These are phyloP conservation scores for Ormyrus pomaceus DNA, from an alignment of 2,888 invertebrate genomes.

Conservation along the genomic window DNA sequence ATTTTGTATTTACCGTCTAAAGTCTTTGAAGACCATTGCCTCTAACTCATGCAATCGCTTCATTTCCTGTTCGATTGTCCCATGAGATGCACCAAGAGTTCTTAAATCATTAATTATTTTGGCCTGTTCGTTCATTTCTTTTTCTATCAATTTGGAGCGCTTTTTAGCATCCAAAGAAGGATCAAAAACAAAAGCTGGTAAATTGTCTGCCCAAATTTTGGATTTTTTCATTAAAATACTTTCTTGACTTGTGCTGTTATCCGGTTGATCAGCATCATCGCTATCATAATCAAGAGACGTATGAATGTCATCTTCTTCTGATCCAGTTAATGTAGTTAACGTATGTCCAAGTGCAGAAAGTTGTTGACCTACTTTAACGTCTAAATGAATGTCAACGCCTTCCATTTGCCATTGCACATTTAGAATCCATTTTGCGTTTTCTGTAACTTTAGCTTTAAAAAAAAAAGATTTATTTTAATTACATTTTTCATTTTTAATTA, in stretches of 20 bases:
- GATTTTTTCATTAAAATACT: slow-evolving; percentile 81
- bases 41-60: slow-evolving; percentile 94
- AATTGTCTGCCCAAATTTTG: slow-evolving; percentile 83
- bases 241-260: slow-evolving; percentile 78
- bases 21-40: slow-evolving; percentile 95
- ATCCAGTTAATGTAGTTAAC: slow-evolving; percentile 94
- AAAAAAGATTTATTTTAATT: too few species aligned
- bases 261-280: slow-evolving; percentile 85
- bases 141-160: slow-evolving; percentile 94
- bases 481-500: too few species aligned
- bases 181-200: slow-evolving; percentile 91
- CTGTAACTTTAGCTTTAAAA: slow-evolving; percentile 74
- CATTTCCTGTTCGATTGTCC: slow-evolving; percentile 94
- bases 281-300: slow-evolving; percentile 85
- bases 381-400: slow-evolving; percentile 97
- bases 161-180: slow-evolving; percentile 87
- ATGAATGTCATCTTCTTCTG: slow-evolving; percentile 88
- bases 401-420: slow-evolving; percentile 99
- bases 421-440: slow-evolving; percentile 98
- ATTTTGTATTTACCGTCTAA: slow-evolving; percentile 80
- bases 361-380: slow-evolving; percentile 97
- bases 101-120: slow-evolving; percentile 95
- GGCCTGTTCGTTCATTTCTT: slow-evolving; percentile 98
- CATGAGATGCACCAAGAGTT: slow-evolving; percentile 90
- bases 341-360: slow-evolving; percentile 96